Conservation (phyloP, 1,140 invertebrate genomes). For the Colletes latitarsis region DNA sequence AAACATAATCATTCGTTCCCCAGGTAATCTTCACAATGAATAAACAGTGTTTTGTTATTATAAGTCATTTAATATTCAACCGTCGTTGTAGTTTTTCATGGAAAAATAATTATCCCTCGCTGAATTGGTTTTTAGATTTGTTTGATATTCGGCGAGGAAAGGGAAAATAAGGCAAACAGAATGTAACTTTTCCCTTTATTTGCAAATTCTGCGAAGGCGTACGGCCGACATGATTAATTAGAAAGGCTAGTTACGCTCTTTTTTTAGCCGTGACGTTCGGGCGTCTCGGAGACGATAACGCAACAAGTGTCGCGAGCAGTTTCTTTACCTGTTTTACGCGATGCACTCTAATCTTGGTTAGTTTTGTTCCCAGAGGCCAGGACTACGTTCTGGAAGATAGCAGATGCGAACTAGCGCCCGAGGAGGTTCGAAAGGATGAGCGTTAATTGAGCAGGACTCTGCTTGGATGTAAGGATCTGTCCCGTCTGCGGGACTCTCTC, state of each 20-base stretch:
- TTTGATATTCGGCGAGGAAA: not conserved
- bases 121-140: no score
- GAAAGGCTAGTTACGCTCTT: not conserved
- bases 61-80: not conserved
- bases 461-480: constrained; percentile 9
- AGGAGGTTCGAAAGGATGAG: not conserved
- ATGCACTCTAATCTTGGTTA: not conserved
- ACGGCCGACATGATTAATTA: not conserved
- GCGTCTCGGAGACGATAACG: not conserved
- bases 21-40: not conserved
- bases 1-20: no score
- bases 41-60: not conserved
- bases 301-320: constrained; percentile 3
- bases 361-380: not conserved
- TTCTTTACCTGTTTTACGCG: not conserved
- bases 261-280: not conserved
- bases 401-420: not conserved
- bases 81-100: not conserved
- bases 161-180: not conserved
- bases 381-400: not conserved
- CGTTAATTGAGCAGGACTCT: constrained; percentile 17
- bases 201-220: not conserved
- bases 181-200: not conserved
- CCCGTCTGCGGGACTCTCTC: not conserved
- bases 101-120: not conserved